Conservation (phyloP, 92 coral and sea anemone species). For the Anthopleura xanthogrammica region DNA sequence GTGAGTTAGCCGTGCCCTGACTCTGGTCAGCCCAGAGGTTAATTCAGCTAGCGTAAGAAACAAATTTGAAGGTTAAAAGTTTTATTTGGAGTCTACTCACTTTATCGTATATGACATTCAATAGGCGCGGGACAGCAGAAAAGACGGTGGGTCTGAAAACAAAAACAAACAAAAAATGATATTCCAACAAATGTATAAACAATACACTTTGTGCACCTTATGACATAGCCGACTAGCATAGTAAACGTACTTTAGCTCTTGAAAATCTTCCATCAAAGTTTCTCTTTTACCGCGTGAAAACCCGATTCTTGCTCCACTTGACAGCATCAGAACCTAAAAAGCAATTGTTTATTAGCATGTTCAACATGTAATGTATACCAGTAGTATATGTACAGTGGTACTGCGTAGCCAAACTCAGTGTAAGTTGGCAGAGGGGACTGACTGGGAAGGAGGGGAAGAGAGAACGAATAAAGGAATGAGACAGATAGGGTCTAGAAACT, state of each 20-base stretch:
- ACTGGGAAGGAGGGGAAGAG: too few relatives aligned
- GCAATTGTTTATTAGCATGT: not conserved
- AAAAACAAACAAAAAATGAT: not conserved
- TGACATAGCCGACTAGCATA: too few relatives aligned
- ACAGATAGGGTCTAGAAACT: too few relatives aligned
- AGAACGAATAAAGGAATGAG: too few relatives aligned
- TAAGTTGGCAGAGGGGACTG: too few relatives aligned
- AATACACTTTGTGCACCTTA: too few relatives aligned
- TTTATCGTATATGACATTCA: constrained; percentile 85
- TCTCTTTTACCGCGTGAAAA: constrained; percentile 79
- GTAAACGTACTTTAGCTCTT: constrained; percentile 54
- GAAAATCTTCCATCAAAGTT: constrained; percentile 78
- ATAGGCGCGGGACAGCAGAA: constrained; percentile 81
- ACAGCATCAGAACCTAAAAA: constrained; percentile 52
- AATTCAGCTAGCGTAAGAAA: too few relatives aligned
- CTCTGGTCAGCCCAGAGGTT: too few relatives aligned
- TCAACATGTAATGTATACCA: not conserved
- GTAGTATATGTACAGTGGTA: too few relatives aligned
- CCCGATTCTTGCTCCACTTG: constrained; percentile 74
- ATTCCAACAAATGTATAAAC: too few relatives aligned
- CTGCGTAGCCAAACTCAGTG: too few relatives aligned
- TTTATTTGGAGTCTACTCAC: constrained; percentile 31
- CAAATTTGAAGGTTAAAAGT: not conserved
- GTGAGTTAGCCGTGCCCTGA: too few relatives aligned
- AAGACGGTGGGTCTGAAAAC: constrained; percentile 72